phyloP scores from a whole-genome alignment of 2,113 vertebrate species.

The Monarcha castaneiventris region DNA sequence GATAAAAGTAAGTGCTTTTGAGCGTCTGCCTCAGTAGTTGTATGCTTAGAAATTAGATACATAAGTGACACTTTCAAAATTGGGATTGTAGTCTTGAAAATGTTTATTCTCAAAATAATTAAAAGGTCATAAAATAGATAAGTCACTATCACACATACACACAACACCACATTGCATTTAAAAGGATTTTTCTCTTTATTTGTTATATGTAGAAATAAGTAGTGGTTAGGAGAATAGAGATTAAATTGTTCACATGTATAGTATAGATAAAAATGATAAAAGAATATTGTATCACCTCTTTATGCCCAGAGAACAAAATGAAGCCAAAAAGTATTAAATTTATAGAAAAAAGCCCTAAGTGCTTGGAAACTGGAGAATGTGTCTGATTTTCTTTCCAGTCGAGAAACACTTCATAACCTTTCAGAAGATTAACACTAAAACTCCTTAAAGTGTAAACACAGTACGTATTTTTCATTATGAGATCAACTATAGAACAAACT shows the following conservation, averaged over 20 bases:
- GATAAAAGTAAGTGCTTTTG: constrained; percentile 17
- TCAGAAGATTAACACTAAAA: background rate
- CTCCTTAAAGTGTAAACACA: background rate
- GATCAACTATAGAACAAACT: background rate
- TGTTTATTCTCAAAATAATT: constrained; percentile 8
- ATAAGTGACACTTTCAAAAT: background rate
- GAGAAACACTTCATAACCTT: background rate
- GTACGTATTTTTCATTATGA: background rate
- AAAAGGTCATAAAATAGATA: background rate
- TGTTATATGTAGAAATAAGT: background rate
- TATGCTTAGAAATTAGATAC: background rate
- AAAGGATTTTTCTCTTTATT: background rate
- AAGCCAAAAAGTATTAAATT: background rate
- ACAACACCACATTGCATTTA: background rate
- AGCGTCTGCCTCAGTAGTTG: background rate
- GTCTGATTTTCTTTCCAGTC: background rate
- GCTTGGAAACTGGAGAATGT: background rate
- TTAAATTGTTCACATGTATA: background rate
- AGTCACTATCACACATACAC: background rate
- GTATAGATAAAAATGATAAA: background rate
- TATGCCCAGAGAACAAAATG: background rate
- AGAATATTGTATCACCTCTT: background rate
- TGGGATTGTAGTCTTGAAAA: background rate
- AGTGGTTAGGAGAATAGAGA: background rate
- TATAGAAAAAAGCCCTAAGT: background rate